These are phyloP conservation scores for Proales similis DNA, from an alignment of 1,140 invertebrate genomes.

Conservation along the genomic window DNA sequence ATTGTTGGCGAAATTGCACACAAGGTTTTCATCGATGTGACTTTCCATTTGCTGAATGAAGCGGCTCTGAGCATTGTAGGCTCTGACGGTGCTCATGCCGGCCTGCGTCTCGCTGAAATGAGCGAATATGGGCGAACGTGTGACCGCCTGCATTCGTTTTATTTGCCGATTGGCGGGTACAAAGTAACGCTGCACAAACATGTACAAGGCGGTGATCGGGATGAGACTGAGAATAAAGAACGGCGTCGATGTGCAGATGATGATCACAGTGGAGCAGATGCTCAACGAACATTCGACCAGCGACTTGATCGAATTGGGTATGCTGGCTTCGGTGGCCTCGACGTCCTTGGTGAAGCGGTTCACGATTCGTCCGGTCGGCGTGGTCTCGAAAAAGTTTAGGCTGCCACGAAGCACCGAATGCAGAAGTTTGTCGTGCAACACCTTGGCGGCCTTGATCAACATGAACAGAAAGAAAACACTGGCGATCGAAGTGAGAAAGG, in stretches of 20 bases:
- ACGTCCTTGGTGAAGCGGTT: constrained; percentile 62
- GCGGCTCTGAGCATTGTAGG: constrained; percentile 53
- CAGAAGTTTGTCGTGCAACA: constrained; percentile 12
- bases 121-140: constrained; percentile 90
- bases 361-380: constrained; percentile 68
- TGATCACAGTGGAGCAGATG: constrained; percentile 29
- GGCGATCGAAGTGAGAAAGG: background rate
- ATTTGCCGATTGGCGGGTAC: constrained; percentile 84
- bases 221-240: constrained; percentile 22
- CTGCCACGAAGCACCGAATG: constrained; percentile 61
- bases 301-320: constrained; percentile 44
- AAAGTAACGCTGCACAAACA: constrained; percentile 56
- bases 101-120: constrained; percentile 81
- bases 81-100: constrained; percentile 58
- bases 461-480: constrained; percentile 29
- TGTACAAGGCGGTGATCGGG: constrained; percentile 24
- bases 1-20: constrained; percentile 18
- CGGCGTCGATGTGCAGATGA: constrained; percentile 34
- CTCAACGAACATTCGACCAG: constrained; percentile 6
- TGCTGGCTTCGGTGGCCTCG: constrained; percentile 54
- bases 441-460: constrained; percentile 7
- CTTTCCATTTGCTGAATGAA: constrained; percentile 50
- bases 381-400: constrained; percentile 66
- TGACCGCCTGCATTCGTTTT: constrained; percentile 87
- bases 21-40: constrained; percentile 25